Evolutionary conservation across 2,888 invertebrate genomes (phyloP), one percentile per base, ranked within the genome.

Genomic region (Aleiodes leptofemur): DNA sequence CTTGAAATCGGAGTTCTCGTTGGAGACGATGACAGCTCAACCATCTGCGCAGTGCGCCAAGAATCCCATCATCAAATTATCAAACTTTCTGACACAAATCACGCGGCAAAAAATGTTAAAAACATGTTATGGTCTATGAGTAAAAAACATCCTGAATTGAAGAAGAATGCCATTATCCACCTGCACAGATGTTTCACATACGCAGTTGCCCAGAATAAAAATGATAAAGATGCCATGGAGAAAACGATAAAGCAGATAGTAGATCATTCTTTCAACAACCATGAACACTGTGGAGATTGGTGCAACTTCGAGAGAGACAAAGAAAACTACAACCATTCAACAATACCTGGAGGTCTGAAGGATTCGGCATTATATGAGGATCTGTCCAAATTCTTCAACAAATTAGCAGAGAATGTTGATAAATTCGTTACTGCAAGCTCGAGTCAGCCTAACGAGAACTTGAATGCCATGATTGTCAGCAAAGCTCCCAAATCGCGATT

Each of bases 111-210:
- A 34, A 16, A 16, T 55, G 14, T 69, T 1, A 38, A 55, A 3
- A 69, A 56, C 0, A 5, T 5, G 34, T 11, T 69, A 5, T 55
- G n/a, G 3, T 34, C 4, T 13, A 13, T 31, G 0, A 3, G 4
- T 11, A 13, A 6, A 43, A 13, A 23, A 16, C 8, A 31, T 23
- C 16, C 13, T 29, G 66, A 72, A 77, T 14, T 82, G 13, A 73
- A 51, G 0, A 72, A 57, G 61, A 71, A 78, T 14, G 51, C 51
- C 1, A 80, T 81, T n/a, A 73, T 13, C 8, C 78, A 81, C 50
- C 38, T 80, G 3, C 77, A 81, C 51, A 34, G 78, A 48, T 82
- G 82, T 70, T 80, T 82, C 11, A 81, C 78, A 0, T 83, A 81
- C 70, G 81, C 80, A 7, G 48, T 80, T 6, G 74, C 79, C 0